Evolutionary conservation across 2,797 vertebrate genomes (phyloP), one percentile per base, ranked within the genome.

Genomic region (Myripristis murdjan): DNA sequence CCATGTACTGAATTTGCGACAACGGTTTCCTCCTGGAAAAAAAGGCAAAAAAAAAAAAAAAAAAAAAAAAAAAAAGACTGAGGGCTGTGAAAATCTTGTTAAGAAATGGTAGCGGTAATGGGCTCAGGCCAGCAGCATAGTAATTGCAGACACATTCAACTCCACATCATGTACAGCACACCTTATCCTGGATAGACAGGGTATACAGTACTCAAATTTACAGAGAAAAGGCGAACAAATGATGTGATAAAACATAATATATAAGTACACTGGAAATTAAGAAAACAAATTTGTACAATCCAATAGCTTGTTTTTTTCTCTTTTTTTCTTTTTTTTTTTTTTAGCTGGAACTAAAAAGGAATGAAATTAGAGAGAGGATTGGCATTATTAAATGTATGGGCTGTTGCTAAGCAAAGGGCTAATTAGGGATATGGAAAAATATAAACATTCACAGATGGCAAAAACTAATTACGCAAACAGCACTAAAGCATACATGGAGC

Each of bases 231-330:
- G 16, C 81, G 68, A 71, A 67, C 18, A 79, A 62, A 22, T 41
- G 31, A 58, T 52, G 31, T 59, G 49, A 70, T 35, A 63, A 71
- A 70, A 62, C 58, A 81, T 73, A 86, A 88, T 86, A 78, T 84
- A 89, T 80, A 86, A 28, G 64, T 56, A 66, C 31, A 43, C 44
- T 65, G 77, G 47, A 82, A 87, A 86, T 55, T 53, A 43, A 52
- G 68, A 81, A 52, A 85, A 84, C 31, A 70, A 80, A 87, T 84
- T 82, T 87, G 57, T 83, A 90, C 80, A 91, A 84, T 77, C 64
- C 52, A 68, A 77, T 79, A 73, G 75, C 73, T 80, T 9, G n/a
- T n/a, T n/a, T n/a, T n/a, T n/a, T n/a, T n/a, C n/a, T n/a, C n/a
- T n/a, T n/a, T 75, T 70, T 52, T 73, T 73, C 37, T 62, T 81